Percentiles rank a stretch among this genome's conserved stretches.
Conservation (phyloP, 2,113 vertebrate species). For the Cariama cristata region DNA sequence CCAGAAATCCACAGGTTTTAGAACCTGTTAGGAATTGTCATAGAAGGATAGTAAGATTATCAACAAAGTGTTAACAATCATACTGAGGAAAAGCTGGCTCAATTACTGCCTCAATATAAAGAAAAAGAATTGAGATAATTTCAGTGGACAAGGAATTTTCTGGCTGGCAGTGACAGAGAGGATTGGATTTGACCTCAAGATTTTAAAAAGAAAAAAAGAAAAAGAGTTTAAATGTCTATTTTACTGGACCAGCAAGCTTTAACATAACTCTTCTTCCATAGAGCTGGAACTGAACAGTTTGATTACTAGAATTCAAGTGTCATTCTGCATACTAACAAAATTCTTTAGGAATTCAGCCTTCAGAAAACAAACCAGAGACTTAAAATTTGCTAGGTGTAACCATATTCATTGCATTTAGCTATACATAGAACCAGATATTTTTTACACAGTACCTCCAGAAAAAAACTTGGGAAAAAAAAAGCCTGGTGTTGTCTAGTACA, state of each 20-base stretch:
- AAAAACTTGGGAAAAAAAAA: no score
- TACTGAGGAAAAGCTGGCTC: not conserved
- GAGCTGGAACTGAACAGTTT: not conserved
- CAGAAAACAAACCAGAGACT: not conserved
- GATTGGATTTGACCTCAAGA: not conserved
- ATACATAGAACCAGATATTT: not conserved
- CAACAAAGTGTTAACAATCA: not conserved
- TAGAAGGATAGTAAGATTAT: not conserved
- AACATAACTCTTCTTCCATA: not conserved
- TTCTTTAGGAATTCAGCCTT: not conserved
- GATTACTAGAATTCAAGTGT: not conserved
- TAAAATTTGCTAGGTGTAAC: not conserved
- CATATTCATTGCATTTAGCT: not conserved
- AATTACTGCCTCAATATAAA: not conserved
- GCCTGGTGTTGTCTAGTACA: no score
- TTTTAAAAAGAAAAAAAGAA: not conserved
- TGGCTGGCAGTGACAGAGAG: not conserved
- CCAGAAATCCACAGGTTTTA: not conserved
- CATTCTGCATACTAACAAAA: not conserved
- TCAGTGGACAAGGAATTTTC: not conserved
- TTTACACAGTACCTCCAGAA: not conserved
- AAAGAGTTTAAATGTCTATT: not conserved
- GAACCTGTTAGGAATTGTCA: not conserved
- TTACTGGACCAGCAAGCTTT: not conserved
- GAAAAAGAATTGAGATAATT: accelerated